These are phyloP conservation scores for Drosophila bocki DNA, from an alignment of 1,140 invertebrate genomes.

Conservation along the genomic window DNA sequence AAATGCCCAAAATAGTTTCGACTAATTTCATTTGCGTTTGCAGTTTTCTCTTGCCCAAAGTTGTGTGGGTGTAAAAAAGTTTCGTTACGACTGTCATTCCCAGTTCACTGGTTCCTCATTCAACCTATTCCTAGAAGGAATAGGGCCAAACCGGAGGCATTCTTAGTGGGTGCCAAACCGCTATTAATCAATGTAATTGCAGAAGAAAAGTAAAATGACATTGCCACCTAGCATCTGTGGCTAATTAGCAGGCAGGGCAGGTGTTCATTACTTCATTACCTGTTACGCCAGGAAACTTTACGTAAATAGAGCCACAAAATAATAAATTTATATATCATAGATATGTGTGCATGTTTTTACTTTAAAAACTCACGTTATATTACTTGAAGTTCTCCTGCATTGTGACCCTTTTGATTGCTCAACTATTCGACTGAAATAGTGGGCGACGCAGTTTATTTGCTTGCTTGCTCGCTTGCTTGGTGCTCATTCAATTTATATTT, in stretches of 20 bases:
- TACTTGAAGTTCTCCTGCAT: neutral
- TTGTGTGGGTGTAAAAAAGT: constrained; percentile 45
- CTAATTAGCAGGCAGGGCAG: constrained; percentile 40
- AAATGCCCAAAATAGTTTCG: constrained; percentile 71
- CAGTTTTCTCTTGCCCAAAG: constrained; percentile 65
- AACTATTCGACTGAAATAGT: constrained; percentile 11
- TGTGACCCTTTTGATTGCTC: neutral
- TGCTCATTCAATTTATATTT: constrained; percentile 60
- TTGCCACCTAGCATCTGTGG: constrained; percentile 4
- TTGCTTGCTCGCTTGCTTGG: constrained; percentile 4
- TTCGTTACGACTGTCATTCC: constrained; percentile 48
- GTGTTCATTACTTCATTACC: neutral
- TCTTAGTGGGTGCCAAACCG: constrained; percentile 61
- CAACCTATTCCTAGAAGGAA: neutral
- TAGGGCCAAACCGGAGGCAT: constrained; percentile 31
- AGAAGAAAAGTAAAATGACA: constrained; percentile 7
- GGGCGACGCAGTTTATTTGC: constrained; percentile 11
- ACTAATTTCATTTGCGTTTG: constrained; percentile 81
- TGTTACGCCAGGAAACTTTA: neutral
- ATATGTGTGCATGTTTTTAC: neutral
- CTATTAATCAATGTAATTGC: constrained; percentile 81
- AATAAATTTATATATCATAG: neutral
- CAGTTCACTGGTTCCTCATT: constrained; percentile 22
- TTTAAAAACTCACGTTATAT: neutral
- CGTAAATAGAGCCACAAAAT: too few relatives aligned